phyloP scores from a whole-genome alignment of 2,888 invertebrate species.

The Oscheius sp. region DNA sequence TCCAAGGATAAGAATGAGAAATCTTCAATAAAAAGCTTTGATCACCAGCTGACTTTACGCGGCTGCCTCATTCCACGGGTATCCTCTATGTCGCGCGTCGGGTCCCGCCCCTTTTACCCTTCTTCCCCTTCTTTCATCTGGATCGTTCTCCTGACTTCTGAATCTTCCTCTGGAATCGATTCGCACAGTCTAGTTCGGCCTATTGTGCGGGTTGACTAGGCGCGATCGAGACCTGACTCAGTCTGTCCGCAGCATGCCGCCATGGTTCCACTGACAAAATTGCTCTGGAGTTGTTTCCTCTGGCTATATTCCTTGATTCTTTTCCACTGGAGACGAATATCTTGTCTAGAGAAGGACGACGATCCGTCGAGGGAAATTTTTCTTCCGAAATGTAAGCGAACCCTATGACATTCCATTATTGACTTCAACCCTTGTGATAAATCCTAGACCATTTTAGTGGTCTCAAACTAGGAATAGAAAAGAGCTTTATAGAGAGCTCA shows the following conservation, averaged over 20 bases:
- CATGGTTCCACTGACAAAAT: conserved; percentile 17
- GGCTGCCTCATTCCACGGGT: neutral
- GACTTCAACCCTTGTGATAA: neutral
- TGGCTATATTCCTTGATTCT: conserved; percentile 4
- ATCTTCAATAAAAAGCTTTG: no score
- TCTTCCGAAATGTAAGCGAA: conserved; percentile 11
- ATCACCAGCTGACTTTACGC: no score
- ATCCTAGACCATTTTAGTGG: no score
- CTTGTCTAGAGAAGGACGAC: neutral
- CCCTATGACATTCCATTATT: neutral
- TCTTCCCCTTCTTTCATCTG: neutral
- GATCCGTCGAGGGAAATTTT: conserved; percentile 6
- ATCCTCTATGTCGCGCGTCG: neutral
- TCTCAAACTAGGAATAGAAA: no score
- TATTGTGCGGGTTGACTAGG: conserved; percentile 24
- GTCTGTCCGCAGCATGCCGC: conserved; percentile 1
- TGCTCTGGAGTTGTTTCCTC: conserved; percentile 10
- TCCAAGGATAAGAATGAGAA: no score
- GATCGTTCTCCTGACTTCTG: neutral
- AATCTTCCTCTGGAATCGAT: neutral
- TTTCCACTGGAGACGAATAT: neutral
- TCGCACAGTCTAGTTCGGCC: conserved; percentile 22
- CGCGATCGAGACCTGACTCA: conserved; percentile 29
- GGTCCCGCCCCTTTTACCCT: conserved; percentile 4
- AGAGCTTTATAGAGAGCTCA: no score